Conservation (phyloP, 2,797 vertebrate species). For the Dendrocincla fuliginosa region DNA sequence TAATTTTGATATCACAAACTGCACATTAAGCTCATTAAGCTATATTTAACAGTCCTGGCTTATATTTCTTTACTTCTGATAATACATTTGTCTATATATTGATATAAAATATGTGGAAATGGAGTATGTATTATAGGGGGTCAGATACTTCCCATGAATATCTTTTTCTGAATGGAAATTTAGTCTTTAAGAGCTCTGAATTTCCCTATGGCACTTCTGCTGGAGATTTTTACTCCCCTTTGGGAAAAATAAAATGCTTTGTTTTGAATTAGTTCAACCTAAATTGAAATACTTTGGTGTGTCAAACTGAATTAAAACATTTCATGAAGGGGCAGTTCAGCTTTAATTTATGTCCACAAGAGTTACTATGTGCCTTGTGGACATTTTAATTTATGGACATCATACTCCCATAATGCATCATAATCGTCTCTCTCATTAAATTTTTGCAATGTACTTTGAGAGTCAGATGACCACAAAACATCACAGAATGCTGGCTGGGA, state of each 20-base stretch:
- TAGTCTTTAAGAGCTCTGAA: background rate
- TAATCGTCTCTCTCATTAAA: constrained; percentile 15
- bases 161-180: constrained; percentile 54
- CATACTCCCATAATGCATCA: constrained; percentile 41
- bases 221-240: constrained; percentile 13
- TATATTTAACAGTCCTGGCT: background rate
- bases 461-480: constrained; percentile 43
- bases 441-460: constrained; percentile 13
- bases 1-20: background rate
- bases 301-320: constrained; percentile 57
- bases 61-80: background rate
- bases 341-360: constrained; percentile 25
- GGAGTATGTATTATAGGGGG: constrained; percentile 32
- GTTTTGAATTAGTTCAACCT: constrained; percentile 45
- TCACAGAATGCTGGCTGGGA: constrained; percentile 5
- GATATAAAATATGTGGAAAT: background rate
- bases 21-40: background rate
- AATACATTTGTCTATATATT: background rate
- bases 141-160: constrained; percentile 61
- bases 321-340: background rate
- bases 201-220: constrained; percentile 42
- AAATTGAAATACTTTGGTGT: constrained; percentile 60
- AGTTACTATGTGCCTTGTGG: constrained; percentile 19
- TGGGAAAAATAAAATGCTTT: constrained; percentile 68
- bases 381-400: constrained; percentile 46